phyloP scores from a whole-genome alignment of 1,140 invertebrate species.

The Nomia melanderi region DNA sequence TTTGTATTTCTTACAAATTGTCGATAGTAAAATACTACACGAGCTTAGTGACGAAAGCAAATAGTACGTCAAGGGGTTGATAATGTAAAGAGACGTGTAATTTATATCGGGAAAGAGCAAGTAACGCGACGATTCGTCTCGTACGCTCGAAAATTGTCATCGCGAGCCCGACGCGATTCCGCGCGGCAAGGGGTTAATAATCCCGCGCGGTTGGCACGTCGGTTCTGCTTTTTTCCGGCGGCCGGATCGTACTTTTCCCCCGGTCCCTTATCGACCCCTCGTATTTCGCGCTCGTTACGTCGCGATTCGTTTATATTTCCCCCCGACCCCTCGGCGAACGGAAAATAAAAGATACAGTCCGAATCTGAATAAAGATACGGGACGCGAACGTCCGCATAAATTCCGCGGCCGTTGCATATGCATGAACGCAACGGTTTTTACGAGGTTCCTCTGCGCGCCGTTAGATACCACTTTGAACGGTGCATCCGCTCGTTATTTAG shows the following conservation, averaged over 20 bases:
- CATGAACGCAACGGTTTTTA: conserved; percentile 33
- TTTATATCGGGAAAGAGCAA: too few species aligned
- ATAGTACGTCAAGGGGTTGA: too few species aligned
- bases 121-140: too few species aligned
- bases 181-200: background rate
- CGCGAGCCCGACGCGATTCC: background rate
- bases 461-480: conserved; percentile 26
- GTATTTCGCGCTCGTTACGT: conserved; percentile 31
- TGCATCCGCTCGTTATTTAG: conserved; percentile 34
- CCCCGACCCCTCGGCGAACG: too few species aligned
- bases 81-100: too few species aligned
- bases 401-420: conserved; percentile 38
- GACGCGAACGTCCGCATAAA: conserved; percentile 28
- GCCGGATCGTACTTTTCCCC: too few species aligned
- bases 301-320: conserved; percentile 28
- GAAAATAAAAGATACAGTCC: conserved; percentile 22
- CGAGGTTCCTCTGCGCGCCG: conserved; percentile 21
- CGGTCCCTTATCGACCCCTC: background rate
- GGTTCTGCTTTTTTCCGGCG: background rate
- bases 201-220: background rate
- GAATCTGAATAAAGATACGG: conserved; percentile 37
- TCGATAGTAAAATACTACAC: too few species aligned
- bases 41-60: too few species aligned
- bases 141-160: too few species aligned
- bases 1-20: too few species aligned